These are phyloP conservation scores for Xestia xanthographa DNA, from an alignment of 2,888 invertebrate species.

Conservation along the genomic window DNA sequence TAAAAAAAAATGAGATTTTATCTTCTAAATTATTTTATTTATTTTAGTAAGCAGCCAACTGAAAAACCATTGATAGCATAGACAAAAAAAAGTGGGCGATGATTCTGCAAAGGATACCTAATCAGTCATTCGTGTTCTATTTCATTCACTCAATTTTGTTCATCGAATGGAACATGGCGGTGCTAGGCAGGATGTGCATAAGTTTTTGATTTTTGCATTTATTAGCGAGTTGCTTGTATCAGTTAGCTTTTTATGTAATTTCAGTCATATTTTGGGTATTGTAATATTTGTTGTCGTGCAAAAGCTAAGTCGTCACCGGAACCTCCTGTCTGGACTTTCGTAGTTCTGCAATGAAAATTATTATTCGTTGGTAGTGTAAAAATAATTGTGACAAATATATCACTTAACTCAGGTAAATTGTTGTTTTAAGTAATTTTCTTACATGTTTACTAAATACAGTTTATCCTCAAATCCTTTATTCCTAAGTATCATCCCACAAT, in stretches of 20 bases:
- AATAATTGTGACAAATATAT: constrained; percentile 90
- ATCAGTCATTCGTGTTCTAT: constrained; percentile 62
- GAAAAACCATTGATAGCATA: constrained; percentile 43
- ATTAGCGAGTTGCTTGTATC: constrained; percentile 78
- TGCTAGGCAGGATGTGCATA: constrained; percentile 89
- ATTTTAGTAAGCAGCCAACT: constrained; percentile 16
- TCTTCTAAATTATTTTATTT: neutral
- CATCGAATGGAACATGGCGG: constrained; percentile 88
- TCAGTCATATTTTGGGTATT: constrained; percentile 71
- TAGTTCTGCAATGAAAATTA: constrained; percentile 88
- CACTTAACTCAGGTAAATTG: constrained; percentile 86
- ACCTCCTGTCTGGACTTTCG: constrained; percentile 73
- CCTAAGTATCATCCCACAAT: constrained; percentile 63
- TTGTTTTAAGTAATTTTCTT: constrained; percentile 74
- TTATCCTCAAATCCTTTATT: constrained; percentile 43
- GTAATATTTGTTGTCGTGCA: constrained; percentile 69
- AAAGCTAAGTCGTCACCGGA: constrained; percentile 67
- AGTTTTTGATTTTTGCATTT: constrained; percentile 86
- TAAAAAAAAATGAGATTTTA: neutral
- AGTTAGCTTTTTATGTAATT: constrained; percentile 71
- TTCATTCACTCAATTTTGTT: constrained; percentile 73
- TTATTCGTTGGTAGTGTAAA: constrained; percentile 89
- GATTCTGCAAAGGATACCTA: constrained; percentile 59
- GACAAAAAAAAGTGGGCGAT: constrained; percentile 52
- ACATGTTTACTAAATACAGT: constrained; percentile 41